These are phyloP conservation scores for Lophotis ruficrista DNA, from an alignment of 2,113 vertebrate species.

Conservation along the genomic window DNA sequence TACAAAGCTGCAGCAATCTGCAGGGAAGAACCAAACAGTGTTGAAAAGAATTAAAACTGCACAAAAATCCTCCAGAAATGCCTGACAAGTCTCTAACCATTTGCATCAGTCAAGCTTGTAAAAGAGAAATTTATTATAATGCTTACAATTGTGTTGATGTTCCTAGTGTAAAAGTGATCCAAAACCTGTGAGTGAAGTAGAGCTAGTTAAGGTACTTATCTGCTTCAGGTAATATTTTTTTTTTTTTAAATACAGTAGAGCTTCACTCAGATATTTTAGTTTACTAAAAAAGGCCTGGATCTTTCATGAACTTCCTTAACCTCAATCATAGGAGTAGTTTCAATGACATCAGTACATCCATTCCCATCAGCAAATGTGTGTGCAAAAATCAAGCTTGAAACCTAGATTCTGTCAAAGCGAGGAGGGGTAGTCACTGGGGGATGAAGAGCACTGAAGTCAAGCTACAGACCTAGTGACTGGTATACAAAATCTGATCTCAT, in stretches of 20 bases:
- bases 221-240: background rate
- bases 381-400: background rate
- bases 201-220: background rate
- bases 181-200: background rate
- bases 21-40: background rate
- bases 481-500: background rate
- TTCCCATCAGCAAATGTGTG: background rate
- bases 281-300: background rate
- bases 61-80: background rate
- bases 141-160: background rate
- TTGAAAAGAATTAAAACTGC: background rate
- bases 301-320: background rate
- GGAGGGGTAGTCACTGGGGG: background rate
- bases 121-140: background rate
- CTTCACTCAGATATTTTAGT: background rate
- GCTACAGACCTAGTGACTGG: background rate
- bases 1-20: constrained; percentile 66
- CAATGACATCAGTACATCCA: background rate
- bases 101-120: background rate
- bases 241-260: background rate
- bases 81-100: background rate
- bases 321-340: background rate
- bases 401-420: background rate
- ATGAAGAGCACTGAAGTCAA: background rate
- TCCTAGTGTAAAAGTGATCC: background rate